Conservation (phyloP, 2,113 vertebrate genomes). For the Scytalopus superciliaris region DNA sequence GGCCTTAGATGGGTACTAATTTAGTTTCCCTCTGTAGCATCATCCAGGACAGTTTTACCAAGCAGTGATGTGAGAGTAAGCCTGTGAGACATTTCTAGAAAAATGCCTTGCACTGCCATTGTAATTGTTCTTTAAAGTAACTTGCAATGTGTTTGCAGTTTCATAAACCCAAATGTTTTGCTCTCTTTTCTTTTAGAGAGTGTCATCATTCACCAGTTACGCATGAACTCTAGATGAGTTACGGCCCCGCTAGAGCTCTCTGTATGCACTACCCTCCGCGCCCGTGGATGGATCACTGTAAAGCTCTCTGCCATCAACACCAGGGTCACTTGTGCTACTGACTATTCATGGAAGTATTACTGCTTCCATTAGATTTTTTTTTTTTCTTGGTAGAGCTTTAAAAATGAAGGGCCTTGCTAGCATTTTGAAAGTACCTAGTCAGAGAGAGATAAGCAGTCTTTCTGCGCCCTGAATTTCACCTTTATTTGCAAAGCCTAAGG, state of each 20-base stretch:
- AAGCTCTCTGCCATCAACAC: constrained; percentile 42
- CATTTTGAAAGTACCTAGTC: constrained; percentile 17
- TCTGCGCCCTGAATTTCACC: constrained; percentile 60
- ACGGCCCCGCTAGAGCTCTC: background rate
- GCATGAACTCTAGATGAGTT: constrained; percentile 81
- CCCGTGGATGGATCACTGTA: constrained; percentile 53
- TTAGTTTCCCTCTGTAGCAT: background rate
- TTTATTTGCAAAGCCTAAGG: constrained; percentile 54
- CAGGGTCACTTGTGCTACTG: constrained; percentile 74
- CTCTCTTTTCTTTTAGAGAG: constrained; percentile 81
- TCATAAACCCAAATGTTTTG: constrained; percentile 25
- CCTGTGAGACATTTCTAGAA: background rate
- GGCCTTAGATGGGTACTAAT: background rate
- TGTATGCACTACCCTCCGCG: constrained; percentile 51
- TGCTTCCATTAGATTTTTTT: constrained; percentile 56
- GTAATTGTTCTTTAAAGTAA: background rate
- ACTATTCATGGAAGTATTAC: constrained; percentile 64
- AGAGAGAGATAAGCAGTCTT: constrained; percentile 29
- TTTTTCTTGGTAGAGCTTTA: constrained; percentile 42
- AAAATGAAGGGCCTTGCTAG: constrained; percentile 35
- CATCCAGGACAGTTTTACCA: background rate
- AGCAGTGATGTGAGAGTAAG: background rate
- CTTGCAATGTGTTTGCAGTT: background rate
- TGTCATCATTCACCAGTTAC: constrained; percentile 85
- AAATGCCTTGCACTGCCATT: background rate